Conservation (phyloP, 2,113 vertebrate genomes). For the Fregata magnificens region DNA sequence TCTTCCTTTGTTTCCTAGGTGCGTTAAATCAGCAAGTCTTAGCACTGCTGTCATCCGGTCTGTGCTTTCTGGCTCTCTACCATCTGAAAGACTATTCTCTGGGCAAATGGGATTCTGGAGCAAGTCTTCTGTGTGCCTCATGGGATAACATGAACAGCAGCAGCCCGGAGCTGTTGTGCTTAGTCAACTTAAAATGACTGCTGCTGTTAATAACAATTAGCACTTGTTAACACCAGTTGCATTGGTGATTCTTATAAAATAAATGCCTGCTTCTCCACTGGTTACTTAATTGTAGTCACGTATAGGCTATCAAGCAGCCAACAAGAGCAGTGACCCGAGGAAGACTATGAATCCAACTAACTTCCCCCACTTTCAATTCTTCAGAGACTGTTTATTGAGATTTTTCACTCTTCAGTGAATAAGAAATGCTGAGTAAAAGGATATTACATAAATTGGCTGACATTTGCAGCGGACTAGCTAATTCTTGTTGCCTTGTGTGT, state of each 20-base stretch:
- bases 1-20: background rate
- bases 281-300: background rate
- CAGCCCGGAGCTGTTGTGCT: background rate
- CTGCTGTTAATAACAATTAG: constrained; percentile 4
- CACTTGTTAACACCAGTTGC: background rate
- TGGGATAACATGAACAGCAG: background rate
- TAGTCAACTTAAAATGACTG: background rate
- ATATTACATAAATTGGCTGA: constrained; percentile 41
- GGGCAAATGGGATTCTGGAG: background rate
- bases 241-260: background rate
- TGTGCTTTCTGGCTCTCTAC: background rate
- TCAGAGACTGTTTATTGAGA: background rate
- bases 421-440: constrained; percentile 47
- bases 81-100: background rate
- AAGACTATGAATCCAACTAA: background rate
- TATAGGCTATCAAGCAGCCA: background rate
- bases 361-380: background rate
- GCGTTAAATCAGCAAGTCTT: background rate
- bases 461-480: constrained; percentile 37
- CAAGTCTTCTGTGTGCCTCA: background rate
- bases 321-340: background rate
- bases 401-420: background rate
- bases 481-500: background rate
- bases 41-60: background rate
- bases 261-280: background rate